These are phyloP conservation scores for Equus quagga DNA, from an alignment of 2,113 vertebrate species.

Conservation along the genomic window DNA sequence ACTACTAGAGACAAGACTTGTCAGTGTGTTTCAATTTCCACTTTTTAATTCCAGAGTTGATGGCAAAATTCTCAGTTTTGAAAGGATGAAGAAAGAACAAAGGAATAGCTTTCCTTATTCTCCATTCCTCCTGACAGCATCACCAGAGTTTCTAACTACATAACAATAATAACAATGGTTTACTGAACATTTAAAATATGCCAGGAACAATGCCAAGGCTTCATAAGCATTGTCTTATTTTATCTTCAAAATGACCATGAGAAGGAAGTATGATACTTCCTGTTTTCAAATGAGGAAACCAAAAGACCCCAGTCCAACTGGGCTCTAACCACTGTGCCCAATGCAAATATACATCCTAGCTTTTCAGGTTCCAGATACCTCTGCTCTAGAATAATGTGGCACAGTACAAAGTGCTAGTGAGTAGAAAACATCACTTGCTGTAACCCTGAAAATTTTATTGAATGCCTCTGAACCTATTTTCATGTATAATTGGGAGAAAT, in stretches of 20 bases:
- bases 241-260: not conserved
- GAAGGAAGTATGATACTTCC: not conserved
- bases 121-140: not conserved
- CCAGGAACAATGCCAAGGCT: not conserved
- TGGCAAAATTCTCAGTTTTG: not conserved
- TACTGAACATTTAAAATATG: not conserved
- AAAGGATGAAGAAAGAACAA: not conserved
- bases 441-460: not conserved
- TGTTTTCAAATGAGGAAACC: not conserved
- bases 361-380: not conserved
- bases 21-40: not conserved
- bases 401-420: not conserved
- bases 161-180: not conserved
- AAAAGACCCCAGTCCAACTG: not conserved
- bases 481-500: not conserved
- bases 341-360: not conserved
- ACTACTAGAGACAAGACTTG: not conserved
- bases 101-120: not conserved
- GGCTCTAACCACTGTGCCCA: not conserved
- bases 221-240: not conserved
- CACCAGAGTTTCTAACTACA: not conserved
- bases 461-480: not conserved
- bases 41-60: not conserved
- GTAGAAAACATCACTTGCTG: not conserved
- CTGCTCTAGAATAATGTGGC: not conserved